These are phyloP conservation scores for Himalopsyche japonica DNA, from an alignment of 2,888 invertebrate species.

Conservation along the genomic window DNA sequence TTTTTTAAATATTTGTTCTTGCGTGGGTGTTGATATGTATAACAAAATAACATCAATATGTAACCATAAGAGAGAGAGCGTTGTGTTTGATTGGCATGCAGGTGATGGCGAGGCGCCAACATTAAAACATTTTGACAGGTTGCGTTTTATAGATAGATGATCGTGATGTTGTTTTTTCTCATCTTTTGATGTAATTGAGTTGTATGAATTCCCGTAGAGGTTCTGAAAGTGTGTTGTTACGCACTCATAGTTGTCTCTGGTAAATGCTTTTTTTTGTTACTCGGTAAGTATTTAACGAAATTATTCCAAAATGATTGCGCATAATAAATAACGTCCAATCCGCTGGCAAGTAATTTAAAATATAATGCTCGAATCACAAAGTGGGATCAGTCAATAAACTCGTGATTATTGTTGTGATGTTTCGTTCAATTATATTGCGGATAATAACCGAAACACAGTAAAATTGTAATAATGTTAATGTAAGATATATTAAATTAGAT, in stretches of 20 bases:
- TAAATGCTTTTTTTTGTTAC: background rate
- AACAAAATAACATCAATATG: too few relatives aligned
- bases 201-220: background rate
- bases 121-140: background rate
- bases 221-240: background rate
- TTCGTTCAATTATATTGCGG: background rate
- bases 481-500: too few relatives aligned
- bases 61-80: too few relatives aligned
- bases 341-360: background rate
- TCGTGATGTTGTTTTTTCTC: background rate
- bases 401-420: background rate
- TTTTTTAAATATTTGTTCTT: too few relatives aligned
- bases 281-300: background rate
- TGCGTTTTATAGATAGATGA: background rate
- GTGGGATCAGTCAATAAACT: background rate
- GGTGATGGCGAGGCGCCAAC: background rate
- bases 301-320: background rate
- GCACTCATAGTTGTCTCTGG: background rate
- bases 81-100: too few relatives aligned
- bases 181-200: background rate
- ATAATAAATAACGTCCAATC: background rate
- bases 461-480: too few relatives aligned
- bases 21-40: too few relatives aligned
- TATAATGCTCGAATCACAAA: background rate
- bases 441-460: too few relatives aligned